A percentile compares a stretch with the other conserved stretches of the same genome.
Conservation (phyloP, 2,888 invertebrate genomes). For the Scrobipalpa costella region DNA sequence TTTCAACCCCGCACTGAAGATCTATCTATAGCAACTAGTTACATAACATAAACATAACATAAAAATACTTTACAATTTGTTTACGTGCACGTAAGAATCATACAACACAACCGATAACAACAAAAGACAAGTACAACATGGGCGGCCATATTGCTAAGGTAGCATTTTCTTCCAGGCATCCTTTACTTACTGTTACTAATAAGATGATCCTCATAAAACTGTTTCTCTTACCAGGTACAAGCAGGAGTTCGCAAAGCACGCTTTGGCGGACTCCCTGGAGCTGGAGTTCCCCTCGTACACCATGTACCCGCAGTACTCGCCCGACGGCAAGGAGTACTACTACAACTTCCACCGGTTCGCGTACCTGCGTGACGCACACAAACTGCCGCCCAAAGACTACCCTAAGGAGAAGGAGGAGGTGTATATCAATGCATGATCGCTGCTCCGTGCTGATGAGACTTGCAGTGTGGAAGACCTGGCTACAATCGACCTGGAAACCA, state of each 20-base stretch:
- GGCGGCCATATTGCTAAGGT: too few relatives aligned
- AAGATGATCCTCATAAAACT: not conserved
- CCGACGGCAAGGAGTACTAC: conserved; percentile 74
- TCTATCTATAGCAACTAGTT: too few relatives aligned
- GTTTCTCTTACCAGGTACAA: conserved; percentile 47
- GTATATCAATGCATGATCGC: conserved; percentile 70
- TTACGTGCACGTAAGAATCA: too few relatives aligned
- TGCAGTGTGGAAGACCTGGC: not conserved
- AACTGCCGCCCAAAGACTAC: conserved; percentile 71
- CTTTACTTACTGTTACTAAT: too few relatives aligned
- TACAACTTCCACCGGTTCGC: conserved; percentile 76
- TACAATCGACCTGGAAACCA: too few relatives aligned
- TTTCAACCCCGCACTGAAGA: too few relatives aligned
- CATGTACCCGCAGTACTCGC: conserved; percentile 72
- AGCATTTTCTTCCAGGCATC: too few relatives aligned
- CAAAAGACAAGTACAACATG: too few relatives aligned
- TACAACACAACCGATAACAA: too few relatives aligned
- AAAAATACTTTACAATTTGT: too few relatives aligned
- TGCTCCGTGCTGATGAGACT: not conserved
- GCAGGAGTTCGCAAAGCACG: conserved; percentile 74
- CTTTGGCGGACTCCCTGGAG: conserved; percentile 70
- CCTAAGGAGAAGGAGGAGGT: conserved; percentile 66
- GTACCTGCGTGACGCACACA: conserved; percentile 68
- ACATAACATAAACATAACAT: too few relatives aligned
- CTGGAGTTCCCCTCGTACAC: conserved; percentile 67